These are phyloP conservation scores for Drosophila phalerata DNA, from an alignment of 2,888 invertebrate species.

Conservation along the genomic window DNA sequence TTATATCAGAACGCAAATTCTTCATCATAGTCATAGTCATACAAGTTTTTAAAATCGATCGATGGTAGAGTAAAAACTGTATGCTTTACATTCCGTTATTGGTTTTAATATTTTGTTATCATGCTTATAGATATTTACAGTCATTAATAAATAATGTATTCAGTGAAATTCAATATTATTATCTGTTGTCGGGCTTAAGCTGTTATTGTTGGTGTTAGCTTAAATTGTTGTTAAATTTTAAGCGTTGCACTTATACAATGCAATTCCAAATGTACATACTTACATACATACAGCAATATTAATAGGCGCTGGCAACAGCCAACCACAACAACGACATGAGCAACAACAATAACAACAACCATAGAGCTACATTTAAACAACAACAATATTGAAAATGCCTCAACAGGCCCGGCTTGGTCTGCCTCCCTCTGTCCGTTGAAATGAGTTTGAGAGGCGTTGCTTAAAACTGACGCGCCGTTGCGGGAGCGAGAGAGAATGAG, in stretches of 20 bases:
- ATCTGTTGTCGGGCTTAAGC: conserved; percentile 26
- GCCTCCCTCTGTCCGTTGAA: conserved; percentile 47
- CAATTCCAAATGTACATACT: conserved; percentile 3
- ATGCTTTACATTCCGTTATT: neutral
- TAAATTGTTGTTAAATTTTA: conserved; percentile 36
- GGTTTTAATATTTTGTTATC: conserved; percentile 4
- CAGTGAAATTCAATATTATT: conserved; percentile 25
- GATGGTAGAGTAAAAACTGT: neutral
- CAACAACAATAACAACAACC: conserved; percentile 50
- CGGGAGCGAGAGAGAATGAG: conserved; percentile 50
- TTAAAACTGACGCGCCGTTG: conserved; percentile 61
- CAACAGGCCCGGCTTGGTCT: conserved; percentile 58
- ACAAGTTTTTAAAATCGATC: neutral
- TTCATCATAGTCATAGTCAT: neutral
- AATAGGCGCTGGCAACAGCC: conserved; percentile 51
- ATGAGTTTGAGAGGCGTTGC: conserved; percentile 73
- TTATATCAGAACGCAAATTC: neutral
- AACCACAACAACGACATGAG: conserved; percentile 69
- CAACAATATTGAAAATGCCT: conserved; percentile 37
- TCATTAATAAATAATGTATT: conserved; percentile 27
- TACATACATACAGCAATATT: conserved; percentile 8
- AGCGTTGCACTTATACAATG: conserved; percentile 40
- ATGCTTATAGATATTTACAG: conserved; percentile 9
- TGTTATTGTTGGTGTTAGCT: conserved; percentile 31
- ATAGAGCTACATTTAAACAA: conserved; percentile 45